Conservation (phyloP, 2,797 vertebrate species). For the Austrolebias charrua region DNA sequence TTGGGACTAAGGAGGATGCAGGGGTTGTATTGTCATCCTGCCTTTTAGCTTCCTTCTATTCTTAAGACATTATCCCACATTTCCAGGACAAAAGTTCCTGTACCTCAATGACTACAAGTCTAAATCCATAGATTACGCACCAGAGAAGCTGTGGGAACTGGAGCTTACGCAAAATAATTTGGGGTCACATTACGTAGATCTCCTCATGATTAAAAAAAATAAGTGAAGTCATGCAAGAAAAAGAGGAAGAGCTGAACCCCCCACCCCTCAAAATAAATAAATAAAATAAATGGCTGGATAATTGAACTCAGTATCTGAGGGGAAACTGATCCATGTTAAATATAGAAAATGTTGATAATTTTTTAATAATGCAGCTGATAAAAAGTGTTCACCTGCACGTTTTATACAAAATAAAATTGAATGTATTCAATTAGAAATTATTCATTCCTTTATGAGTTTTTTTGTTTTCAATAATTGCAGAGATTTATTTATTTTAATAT, state of each 20-base stretch:
- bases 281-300: background rate
- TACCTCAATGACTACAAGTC: slow-evolving; percentile 49
- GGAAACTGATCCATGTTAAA: too few relatives aligned
- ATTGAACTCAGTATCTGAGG: background rate
- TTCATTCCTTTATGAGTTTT: too few relatives aligned
- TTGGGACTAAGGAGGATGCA: slow-evolving; percentile 63
- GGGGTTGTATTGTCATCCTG: slow-evolving; percentile 71
- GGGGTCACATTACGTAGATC: slow-evolving; percentile 18
- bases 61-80: slow-evolving; percentile 70
- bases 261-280: too few relatives aligned
- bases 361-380: too few relatives aligned
- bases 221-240: slow-evolving; percentile 2
- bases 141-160: slow-evolving; percentile 45
- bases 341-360: too few relatives aligned
- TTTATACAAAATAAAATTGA: too few relatives aligned
- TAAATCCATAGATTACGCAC: slow-evolving; percentile 63
- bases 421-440: too few relatives aligned
- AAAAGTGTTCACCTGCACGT: too few relatives aligned
- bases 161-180: slow-evolving; percentile 18
- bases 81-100: slow-evolving; percentile 60
- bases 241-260: background rate
- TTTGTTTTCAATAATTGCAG: too few relatives aligned
- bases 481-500: too few relatives aligned
- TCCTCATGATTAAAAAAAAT: slow-evolving; percentile 3
- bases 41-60: slow-evolving; percentile 74